Conservation (phyloP, 2,888 invertebrate species). For the Aphelenchoides bicaudatus region DNA sequence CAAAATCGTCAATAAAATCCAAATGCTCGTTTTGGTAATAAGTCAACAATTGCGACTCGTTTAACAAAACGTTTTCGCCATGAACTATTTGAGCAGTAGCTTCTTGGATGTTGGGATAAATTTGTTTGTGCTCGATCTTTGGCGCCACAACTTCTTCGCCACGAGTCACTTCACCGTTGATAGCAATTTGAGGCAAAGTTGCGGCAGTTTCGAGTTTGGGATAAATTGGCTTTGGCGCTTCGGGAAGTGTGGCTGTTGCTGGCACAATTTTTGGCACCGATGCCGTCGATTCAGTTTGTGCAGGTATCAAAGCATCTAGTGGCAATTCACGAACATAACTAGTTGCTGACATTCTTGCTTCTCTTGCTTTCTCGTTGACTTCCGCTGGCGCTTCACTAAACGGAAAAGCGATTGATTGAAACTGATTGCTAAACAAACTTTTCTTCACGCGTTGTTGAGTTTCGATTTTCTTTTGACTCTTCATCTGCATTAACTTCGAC, state of each 20-base stretch:
- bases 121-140: background rate
- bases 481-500: too few relatives aligned
- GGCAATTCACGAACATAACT: slow-evolving; percentile 14
- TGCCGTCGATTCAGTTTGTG: slow-evolving; percentile 5
- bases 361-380: background rate
- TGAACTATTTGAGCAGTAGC: slow-evolving; percentile 7
- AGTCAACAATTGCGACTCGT: slow-evolving; percentile 45
- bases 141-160: background rate
- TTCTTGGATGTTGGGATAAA: background rate
- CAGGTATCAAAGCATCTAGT: slow-evolving; percentile 12
- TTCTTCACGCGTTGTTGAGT: background rate
- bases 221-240: too few relatives aligned
- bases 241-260: slow-evolving; percentile 31
- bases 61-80: slow-evolving; percentile 43
- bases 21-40: slow-evolving; percentile 55
- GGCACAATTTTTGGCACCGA: background rate
- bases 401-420: background rate
- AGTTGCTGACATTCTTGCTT: slow-evolving; percentile 9
- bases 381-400: background rate
- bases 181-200: background rate
- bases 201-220: slow-evolving; percentile 23
- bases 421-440: background rate
- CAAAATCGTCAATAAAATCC: slow-evolving; percentile 52
- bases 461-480: background rate
- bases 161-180: too few relatives aligned